Evolutionary conservation across 2,888 invertebrate genomes (phyloP), one percentile per base, ranked within the genome.

Genomic region (Campaea margaritaria): DNA sequence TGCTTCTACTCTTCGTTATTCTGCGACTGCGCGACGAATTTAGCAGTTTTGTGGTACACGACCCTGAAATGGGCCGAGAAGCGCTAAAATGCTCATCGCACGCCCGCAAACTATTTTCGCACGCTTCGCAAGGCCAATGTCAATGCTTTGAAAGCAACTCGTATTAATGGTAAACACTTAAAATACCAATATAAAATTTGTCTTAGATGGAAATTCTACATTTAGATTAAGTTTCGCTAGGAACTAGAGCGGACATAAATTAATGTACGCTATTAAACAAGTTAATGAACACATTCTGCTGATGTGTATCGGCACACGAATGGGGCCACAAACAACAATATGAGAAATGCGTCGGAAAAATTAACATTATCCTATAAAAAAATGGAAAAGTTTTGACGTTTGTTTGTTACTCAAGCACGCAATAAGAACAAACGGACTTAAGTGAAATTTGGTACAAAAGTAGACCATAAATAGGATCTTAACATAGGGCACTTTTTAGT

Each of bases 31-130:
- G 48, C 54, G 66, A 67, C 64, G 59, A 72, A 72, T 75, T 73
- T 70, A 71, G 67, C 59, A 57, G 65, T 69, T 76, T 72, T 73
- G 67, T 74, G 76, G 59, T 69, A 74, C 70, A 74, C 72, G 74
- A 67, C 74, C 76, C 68, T 75, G 75, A 75, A 69, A 62, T 63
- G 63, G 58, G 62, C 61, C 60, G 51, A 45, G 52, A 53, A 57
- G 58, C 58, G 59, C 65, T 74, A 70, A 73, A 70, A 73, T 70
- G 72, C 38, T n/a, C 49, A 39, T 55, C 62, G 56, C 45, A 39
- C 59, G 38, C 49, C 36, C 21, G 43, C 27, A 10, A 11, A 50
- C 46, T 51, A 55, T 60, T 61, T 51, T 47, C 55, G 43, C 55
- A 55, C 54, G 50, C 34, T 42, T 15, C 14, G 41, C 62, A 60